Evolutionary conservation across 2,888 invertebrate species (phyloP), one percentile per base, ranked within the genome.

Genomic region (Saturnia pavonia): DNA sequence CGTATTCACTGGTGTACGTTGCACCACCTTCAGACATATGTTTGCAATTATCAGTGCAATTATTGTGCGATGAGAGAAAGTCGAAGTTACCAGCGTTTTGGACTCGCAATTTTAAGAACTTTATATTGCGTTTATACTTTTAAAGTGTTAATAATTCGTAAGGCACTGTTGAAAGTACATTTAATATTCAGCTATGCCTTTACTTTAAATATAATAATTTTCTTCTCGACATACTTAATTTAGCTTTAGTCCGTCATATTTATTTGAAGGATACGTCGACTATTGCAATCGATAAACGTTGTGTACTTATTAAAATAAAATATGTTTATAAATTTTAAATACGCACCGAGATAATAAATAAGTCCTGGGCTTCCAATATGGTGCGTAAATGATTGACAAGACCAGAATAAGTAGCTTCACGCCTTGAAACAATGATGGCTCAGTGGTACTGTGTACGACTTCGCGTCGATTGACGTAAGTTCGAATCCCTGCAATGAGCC

Each of bases 311-410:
- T 54, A 54, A 54, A 63, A 71, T 63, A 65, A 48, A 63, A 65
- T 63, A 68, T 69, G 63, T 70, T 68, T 74, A 76, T 71, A 74
- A 71, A 75, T 77, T 74, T 76, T 72, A 75, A 78, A 78, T 80
- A 73, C 65, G 73, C 70, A 16, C 34, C 70, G 66, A 75, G 77
- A 77, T 82, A 85, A 82, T 81, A 84, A 85, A 82, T 81, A 84
- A 80, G 80, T 77, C 78, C 77, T 81, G 80, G 72, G 71, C 75
- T 75, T 78, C 78, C 79, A 81, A 78, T 78, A 82, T 76, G 74
- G 68, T 72, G 78, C 75, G 75, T 77, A 75, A 80, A 80, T 84
- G 84, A 85, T 84, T 83, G 84, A 85, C 82, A 85, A 82, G 83
- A 81, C 80, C 80, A 76, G 80, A 82, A 82, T 81, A 80, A 82